phyloP scores from a whole-genome alignment of 53 echinoderm and acorn worm species.

The Apostichopus leukothele region DNA sequence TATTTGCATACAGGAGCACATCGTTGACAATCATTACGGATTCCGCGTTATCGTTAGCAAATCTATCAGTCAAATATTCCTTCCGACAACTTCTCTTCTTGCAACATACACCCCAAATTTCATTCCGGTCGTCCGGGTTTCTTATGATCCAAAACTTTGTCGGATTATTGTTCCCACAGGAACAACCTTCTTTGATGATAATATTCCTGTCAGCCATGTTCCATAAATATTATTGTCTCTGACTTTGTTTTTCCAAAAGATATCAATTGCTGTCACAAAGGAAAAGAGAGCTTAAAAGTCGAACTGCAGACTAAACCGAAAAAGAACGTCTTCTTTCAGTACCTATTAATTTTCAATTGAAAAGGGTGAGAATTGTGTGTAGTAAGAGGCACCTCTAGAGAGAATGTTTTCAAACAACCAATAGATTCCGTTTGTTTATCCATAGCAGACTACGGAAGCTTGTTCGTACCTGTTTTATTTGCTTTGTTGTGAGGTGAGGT shows the following conservation, averaged over 20 bases:
- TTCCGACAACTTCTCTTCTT: neutral
- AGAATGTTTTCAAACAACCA: too few relatives aligned
- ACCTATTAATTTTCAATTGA: too few relatives aligned
- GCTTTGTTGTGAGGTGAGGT: too few relatives aligned
- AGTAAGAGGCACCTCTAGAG: too few relatives aligned
- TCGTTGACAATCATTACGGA: neutral
- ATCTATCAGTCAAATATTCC: neutral
- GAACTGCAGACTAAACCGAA: too few relatives aligned
- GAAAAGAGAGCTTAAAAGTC: too few relatives aligned
- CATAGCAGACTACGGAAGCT: too few relatives aligned
- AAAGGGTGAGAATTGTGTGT: too few relatives aligned
- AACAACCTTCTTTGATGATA: neutral
- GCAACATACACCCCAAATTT: neutral
- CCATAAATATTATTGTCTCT: neutral
- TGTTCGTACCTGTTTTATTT: too few relatives aligned
- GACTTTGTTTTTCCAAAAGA: neutral
- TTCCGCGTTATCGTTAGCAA: neutral
- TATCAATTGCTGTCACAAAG: too few relatives aligned
- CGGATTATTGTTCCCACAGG: conserved; percentile 8
- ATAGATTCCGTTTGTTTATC: too few relatives aligned
- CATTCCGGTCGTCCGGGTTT: neutral
- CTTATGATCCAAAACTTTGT: conserved; percentile 29
- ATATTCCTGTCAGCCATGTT: neutral
- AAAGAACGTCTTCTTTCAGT: too few relatives aligned
- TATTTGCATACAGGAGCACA: neutral